Conservation (phyloP, 2,797 vertebrate genomes). For the Glossophaga mutica region DNA sequence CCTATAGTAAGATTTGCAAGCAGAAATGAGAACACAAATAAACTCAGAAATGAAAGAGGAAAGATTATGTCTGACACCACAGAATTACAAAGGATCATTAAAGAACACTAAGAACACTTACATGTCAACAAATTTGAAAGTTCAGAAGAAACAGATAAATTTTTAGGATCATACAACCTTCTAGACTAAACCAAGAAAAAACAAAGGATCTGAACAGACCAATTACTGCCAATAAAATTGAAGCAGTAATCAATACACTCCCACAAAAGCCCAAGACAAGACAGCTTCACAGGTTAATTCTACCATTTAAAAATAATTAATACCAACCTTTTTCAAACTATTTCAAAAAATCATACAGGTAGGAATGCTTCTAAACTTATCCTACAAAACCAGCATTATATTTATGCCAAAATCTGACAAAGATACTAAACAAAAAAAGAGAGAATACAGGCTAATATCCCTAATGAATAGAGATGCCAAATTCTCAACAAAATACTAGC, state of each 20-base stretch:
- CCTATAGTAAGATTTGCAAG: neutral
- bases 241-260: neutral
- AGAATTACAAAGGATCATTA: neutral
- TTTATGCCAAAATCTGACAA: neutral
- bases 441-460: neutral
- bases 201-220: neutral
- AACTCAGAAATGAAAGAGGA: neutral
- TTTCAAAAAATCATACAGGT: neutral
- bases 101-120: neutral
- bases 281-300: neutral
- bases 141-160: neutral
- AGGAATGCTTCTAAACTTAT: neutral
- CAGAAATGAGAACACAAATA: neutral
- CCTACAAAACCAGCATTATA: neutral
- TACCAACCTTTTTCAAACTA: neutral
- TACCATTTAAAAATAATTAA: neutral
- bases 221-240: neutral
- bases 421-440: neutral
- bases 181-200: neutral
- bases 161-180: neutral
- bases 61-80: neutral
- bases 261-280: neutral
- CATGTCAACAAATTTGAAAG: neutral
- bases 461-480: neutral
- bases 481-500: neutral